These are phyloP conservation scores for human DNA, from an alignment of 2,113 vertebrate genomes.

Conservation along the genomic window DNA sequence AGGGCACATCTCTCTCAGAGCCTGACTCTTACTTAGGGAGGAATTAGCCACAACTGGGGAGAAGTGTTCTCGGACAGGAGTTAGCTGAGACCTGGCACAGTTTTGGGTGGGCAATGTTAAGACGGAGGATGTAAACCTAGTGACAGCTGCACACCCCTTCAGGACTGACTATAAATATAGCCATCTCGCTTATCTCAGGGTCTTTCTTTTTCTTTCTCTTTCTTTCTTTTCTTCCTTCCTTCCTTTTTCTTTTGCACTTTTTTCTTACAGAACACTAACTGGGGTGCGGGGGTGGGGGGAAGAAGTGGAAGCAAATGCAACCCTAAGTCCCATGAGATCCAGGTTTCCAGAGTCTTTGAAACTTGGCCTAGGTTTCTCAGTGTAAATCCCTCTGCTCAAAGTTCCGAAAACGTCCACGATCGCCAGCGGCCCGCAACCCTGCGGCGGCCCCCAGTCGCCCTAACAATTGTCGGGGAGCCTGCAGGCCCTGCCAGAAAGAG, in stretches of 20 bases:
- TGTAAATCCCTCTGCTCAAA: constrained; percentile 19
- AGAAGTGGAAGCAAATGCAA: neutral
- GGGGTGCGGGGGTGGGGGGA: neutral
- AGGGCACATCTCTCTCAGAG: constrained; percentile 45
- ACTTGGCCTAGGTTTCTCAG: neutral
- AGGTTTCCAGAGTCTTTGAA: neutral
- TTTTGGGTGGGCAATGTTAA: neutral
- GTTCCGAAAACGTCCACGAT: neutral
- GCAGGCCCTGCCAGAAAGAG: constrained; percentile 4
- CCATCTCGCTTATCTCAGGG: neutral
- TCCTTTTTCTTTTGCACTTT: no score
- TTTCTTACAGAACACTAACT: neutral
- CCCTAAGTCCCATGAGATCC: neutral
- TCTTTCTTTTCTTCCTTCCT: neutral
- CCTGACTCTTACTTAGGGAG: neutral
- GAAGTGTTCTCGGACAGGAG: neutral
- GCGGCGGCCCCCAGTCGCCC: neutral
- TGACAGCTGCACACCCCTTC: neutral
- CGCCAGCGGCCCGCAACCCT: neutral
- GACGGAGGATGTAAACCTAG: neutral
- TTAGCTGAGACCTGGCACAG: neutral
- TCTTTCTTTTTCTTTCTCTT: neutral
- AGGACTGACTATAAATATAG: neutral
- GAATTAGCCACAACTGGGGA: neutral
- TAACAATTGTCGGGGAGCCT: neutral